Conservation (phyloP, 2,888 invertebrate species). For the Boloria euphrosyne region DNA sequence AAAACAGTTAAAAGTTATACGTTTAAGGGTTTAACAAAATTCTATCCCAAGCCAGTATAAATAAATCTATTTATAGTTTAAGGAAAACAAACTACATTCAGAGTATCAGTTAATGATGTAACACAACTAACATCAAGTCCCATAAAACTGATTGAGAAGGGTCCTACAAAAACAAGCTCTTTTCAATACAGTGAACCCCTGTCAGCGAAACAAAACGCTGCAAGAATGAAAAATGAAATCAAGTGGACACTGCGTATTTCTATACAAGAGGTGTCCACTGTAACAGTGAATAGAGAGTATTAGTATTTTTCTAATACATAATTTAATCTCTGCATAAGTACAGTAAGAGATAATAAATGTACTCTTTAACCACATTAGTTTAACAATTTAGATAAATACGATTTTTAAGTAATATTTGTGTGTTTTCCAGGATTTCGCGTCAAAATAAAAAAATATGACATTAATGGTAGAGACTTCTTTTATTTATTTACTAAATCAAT, state of each 20-base stretch:
- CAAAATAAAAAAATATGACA: too few relatives aligned
- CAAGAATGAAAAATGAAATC: conserved; percentile 72
- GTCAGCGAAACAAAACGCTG: conserved; percentile 75
- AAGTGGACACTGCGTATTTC: conserved; percentile 67
- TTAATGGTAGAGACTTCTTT: too few relatives aligned
- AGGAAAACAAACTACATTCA: neutral
- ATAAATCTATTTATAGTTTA: neutral
- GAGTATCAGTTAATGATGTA: conserved; percentile 63
- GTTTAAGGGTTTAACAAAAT: too few relatives aligned
- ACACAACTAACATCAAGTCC: conserved; percentile 48
- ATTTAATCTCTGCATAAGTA: too few relatives aligned
- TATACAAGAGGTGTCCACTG: neutral
- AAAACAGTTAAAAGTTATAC: too few relatives aligned
- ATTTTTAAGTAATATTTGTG: too few relatives aligned
- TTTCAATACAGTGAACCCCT: conserved; percentile 70
- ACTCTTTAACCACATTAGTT: too few relatives aligned
- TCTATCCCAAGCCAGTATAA: neutral
- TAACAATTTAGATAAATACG: too few relatives aligned
- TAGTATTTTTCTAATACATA: too few relatives aligned
- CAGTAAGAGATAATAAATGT: too few relatives aligned
- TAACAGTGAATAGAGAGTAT: neutral
- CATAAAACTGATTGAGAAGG: conserved; percentile 66
- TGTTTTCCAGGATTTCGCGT: too few relatives aligned
- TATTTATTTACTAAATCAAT: too few relatives aligned
- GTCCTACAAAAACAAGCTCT: conserved; percentile 66